Evolutionary conservation across 2,797 vertebrate genomes (phyloP).

Genomic region (Alfaro cultratus): DNA sequence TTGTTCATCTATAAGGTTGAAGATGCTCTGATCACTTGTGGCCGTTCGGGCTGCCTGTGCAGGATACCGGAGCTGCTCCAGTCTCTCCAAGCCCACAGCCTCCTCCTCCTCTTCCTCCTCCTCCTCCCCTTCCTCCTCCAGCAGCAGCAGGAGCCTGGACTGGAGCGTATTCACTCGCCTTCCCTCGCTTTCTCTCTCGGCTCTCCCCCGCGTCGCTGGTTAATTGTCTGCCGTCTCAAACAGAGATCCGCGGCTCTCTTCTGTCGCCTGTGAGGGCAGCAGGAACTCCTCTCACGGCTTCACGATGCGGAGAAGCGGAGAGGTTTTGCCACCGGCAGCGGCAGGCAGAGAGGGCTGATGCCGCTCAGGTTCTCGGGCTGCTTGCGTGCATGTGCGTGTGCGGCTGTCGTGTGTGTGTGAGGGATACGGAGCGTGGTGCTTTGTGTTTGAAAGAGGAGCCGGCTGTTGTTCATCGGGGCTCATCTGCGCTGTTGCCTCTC

Average conservation of each 20-base stretch:
- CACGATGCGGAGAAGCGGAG: conserved; percentile 36
- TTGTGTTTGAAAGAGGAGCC: conserved; percentile 55
- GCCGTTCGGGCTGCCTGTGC: conserved; percentile 32
- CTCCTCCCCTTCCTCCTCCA: conserved; percentile 34
- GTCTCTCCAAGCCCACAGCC: conserved; percentile 43
- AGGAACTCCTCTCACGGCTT: conserved; percentile 41
- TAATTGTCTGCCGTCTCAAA: conserved; percentile 38
- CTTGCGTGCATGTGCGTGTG: conserved; percentile 39
- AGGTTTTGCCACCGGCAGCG: conserved; percentile 50
- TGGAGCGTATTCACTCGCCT: conserved; percentile 54
- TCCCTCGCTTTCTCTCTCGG: not conserved
- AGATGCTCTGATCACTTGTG: conserved; percentile 44
- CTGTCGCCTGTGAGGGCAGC: conserved; percentile 44
- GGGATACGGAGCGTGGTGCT: conserved; percentile 21
- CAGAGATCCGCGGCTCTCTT: conserved; percentile 29
- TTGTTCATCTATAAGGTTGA: conserved; percentile 67
- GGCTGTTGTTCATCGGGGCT: conserved; percentile 68
- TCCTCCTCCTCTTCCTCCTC: conserved; percentile 43
- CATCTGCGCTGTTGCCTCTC: conserved; percentile 51
- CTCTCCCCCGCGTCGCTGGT: conserved; percentile 13
- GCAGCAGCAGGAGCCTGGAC: conserved; percentile 46
- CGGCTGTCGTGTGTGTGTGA: conserved; percentile 44
- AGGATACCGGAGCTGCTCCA: conserved; percentile 40
- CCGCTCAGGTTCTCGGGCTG: conserved; percentile 44
- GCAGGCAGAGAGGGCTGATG: conserved; percentile 54